phyloP scores from a whole-genome alignment of 2,888 invertebrate species.

The Trissolcus brochymenae region DNA sequence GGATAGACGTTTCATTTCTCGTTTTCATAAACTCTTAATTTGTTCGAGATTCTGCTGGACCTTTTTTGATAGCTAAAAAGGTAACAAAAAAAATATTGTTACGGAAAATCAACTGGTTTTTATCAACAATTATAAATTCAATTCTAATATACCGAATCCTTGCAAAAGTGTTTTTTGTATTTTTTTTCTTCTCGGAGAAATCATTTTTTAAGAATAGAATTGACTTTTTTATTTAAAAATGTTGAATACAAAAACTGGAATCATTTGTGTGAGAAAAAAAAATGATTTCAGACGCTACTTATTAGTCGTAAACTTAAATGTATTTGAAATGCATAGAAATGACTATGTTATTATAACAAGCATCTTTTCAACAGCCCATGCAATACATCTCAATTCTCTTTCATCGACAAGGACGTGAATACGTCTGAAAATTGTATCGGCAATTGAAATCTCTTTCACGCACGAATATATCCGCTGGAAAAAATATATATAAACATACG shows the following conservation, averaged over 20 bases:
- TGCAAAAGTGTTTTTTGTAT: no score
- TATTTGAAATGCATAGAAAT: slow-evolving; percentile 51
- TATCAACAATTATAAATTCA: neutral
- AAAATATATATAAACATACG: slow-evolving; percentile 49
- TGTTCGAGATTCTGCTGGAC: slow-evolving; percentile 22
- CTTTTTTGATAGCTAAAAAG: slow-evolving; percentile 7
- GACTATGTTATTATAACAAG: slow-evolving; percentile 56
- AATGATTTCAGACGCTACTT: slow-evolving; percentile 35
- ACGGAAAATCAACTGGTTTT: neutral
- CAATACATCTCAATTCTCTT: slow-evolving; percentile 58
- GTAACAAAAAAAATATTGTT: neutral
- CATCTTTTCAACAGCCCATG: slow-evolving; percentile 52
- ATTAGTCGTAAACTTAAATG: slow-evolving; percentile 35
- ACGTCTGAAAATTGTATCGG: slow-evolving; percentile 66
- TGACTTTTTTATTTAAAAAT: no score
- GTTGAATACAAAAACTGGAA: neutral
- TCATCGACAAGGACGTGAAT: slow-evolving; percentile 61
- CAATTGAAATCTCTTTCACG: slow-evolving; percentile 69
- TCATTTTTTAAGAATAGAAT: no score
- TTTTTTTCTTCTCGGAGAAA: no score
- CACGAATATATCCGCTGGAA: slow-evolving; percentile 64
- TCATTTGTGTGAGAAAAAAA: neutral
- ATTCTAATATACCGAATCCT: no score
- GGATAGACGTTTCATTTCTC: slow-evolving; percentile 45
- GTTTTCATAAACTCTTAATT: slow-evolving; percentile 47